Percentiles rank a stretch among this genome's conserved stretches.
These are phyloP conservation scores for Cataglyphis livida DNA, from an alignment of 2,888 invertebrate species.

Conservation along the genomic window DNA sequence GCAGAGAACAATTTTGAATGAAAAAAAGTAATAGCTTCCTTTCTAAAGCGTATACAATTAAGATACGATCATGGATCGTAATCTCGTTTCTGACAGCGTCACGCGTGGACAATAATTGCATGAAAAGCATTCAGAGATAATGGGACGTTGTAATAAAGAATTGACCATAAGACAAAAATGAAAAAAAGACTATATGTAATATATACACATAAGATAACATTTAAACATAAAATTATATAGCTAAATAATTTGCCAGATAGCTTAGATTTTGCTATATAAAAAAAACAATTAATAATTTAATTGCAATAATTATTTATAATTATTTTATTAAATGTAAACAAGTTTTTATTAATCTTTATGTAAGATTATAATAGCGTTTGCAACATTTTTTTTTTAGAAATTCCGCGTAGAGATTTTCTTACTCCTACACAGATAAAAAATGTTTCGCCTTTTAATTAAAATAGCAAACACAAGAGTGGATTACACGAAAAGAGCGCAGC, in stretches of 20 bases:
- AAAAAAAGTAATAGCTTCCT: slow-evolving; percentile 51
- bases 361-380: background rate
- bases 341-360: background rate
- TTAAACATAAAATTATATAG: background rate
- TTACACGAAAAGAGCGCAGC: background rate
- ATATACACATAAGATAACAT: background rate
- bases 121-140: slow-evolving; percentile 21
- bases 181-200: background rate
- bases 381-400: background rate
- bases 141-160: background rate
- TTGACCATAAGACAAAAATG: slow-evolving; percentile 1
- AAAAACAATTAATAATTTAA: background rate
- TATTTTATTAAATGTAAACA: background rate
- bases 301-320: background rate
- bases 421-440: background rate
- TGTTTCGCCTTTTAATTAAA: slow-evolving; percentile 17
- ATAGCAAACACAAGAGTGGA: background rate
- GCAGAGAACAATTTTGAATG: slow-evolving; percentile 32
- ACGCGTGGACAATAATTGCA: slow-evolving; percentile 46
- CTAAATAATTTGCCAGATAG: background rate
- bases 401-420: background rate
- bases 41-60: slow-evolving; percentile 48
- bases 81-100: slow-evolving; percentile 35
- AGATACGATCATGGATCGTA: slow-evolving; percentile 44
- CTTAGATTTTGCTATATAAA: background rate